Evolutionary conservation across 2,888 invertebrate genomes (phyloP).

Genomic region (Microplitis manilae): DNA sequence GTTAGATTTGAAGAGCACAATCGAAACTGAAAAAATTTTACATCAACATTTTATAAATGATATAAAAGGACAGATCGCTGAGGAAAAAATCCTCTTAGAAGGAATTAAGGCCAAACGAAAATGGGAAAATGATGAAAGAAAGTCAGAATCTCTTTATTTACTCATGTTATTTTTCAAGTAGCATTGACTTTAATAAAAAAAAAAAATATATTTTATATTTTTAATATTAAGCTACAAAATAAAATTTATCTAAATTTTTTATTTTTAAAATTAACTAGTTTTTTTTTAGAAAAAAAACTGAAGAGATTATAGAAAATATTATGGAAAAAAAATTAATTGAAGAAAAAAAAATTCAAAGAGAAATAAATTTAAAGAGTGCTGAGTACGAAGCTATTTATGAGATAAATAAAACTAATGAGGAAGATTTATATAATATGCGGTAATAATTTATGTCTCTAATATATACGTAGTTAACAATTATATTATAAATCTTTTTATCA

Average conservation of each 20-base stretch:
- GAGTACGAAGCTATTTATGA: slow-evolving; percentile 23
- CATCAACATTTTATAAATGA: slow-evolving; percentile 36
- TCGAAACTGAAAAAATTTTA: slow-evolving; percentile 30
- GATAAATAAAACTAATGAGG: slow-evolving; percentile 42
- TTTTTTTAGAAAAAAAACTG: slow-evolving; percentile 30
- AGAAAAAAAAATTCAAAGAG: slow-evolving; percentile 33
- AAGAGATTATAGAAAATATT: slow-evolving; percentile 37
- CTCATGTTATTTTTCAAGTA: slow-evolving; percentile 6
- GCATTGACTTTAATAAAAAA: neutral
- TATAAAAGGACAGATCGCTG: slow-evolving; percentile 37
- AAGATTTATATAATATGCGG: slow-evolving; percentile 46
- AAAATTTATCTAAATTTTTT: neutral
- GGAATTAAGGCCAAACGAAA: slow-evolving; percentile 39
- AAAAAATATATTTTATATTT: neutral
- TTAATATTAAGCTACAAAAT: neutral
- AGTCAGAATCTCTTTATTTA: slow-evolving; percentile 34
- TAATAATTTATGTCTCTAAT: slow-evolving; percentile 28
- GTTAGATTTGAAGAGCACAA: slow-evolving; percentile 38
- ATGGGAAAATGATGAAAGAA: slow-evolving; percentile 36
- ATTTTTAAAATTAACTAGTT: neutral
- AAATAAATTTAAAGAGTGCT: slow-evolving; percentile 39
- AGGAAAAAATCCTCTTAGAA: slow-evolving; percentile 39
- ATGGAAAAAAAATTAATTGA: slow-evolving; percentile 27
- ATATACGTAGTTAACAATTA: neutral
- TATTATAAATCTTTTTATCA: too few species aligned